phyloP scores from a whole-genome alignment of 2,113 vertebrate genomes.

The Cheilinus undulatus region DNA sequence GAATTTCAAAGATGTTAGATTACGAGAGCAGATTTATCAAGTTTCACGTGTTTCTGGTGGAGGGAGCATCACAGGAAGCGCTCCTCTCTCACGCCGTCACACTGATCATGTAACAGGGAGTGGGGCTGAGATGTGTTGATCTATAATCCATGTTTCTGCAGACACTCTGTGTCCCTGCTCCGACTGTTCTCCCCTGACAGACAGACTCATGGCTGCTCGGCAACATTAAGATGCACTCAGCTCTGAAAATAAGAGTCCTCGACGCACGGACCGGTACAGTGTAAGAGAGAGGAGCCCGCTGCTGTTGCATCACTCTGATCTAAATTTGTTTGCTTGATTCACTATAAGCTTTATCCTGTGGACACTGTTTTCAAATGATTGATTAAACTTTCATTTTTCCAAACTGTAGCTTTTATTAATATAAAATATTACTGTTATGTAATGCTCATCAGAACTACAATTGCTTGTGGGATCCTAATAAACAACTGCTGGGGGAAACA shows the following conservation, averaged over 20 bases:
- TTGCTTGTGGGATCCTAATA: too few relatives aligned
- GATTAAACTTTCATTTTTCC: too few relatives aligned
- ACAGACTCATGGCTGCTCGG: conserved; percentile 7
- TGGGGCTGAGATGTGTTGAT: not conserved
- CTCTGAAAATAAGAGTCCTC: not conserved
- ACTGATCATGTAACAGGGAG: not conserved
- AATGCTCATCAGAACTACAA: too few relatives aligned
- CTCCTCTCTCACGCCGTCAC: not conserved
- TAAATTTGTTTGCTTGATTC: not conserved
- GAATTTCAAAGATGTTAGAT: not conserved
- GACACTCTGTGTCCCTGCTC: conserved; percentile 11
- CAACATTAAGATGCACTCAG: conserved; percentile 21
- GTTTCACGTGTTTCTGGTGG: not conserved
- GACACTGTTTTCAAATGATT: too few relatives aligned
- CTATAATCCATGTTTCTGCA: conserved; percentile 57
- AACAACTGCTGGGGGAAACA: too few relatives aligned
- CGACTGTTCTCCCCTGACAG: conserved; percentile 16
- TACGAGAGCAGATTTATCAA: not conserved
- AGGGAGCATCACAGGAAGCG: not conserved
- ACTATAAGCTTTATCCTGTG: not conserved
- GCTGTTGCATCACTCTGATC: conserved; percentile 3
- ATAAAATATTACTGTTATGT: too few relatives aligned
- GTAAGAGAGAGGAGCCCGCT: fast-evolving
- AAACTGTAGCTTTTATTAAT: too few relatives aligned
- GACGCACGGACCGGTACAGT: not conserved